A percentile compares a stretch with the other conserved stretches of the same genome.
Conservation (phyloP, 2,888 invertebrate genomes). For the Drosophila antonietae region DNA sequence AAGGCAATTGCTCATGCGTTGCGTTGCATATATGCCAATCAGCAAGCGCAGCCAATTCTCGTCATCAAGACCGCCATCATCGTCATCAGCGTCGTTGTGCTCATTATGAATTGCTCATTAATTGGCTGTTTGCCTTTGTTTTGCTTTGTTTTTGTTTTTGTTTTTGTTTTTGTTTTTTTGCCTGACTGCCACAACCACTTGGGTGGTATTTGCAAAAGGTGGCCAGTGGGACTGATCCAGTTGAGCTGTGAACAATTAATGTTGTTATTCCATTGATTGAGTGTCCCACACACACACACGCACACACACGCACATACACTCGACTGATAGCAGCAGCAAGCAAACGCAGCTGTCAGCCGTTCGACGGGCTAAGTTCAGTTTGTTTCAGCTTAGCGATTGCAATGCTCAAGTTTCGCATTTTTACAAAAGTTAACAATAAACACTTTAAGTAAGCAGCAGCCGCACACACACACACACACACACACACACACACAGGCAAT, state of each 20-base stretch:
- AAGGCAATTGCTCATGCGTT: constrained; percentile 7
- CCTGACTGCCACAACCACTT: constrained; percentile 40
- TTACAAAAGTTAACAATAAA: constrained; percentile 24
- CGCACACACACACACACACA: too few relatives aligned
- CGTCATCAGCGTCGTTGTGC: background rate
- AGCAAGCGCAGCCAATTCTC: constrained; percentile 13
- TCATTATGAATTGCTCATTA: constrained; percentile 29
- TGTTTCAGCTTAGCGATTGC: constrained; percentile 19
- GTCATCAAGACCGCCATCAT: constrained; percentile 8
- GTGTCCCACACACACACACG: constrained; percentile 3
- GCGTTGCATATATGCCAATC: constrained; percentile 19
- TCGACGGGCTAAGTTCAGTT: constrained; percentile 1
- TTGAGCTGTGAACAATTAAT: constrained; percentile 19
- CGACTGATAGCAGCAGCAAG: constrained; percentile 25
- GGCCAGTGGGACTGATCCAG: constrained; percentile 44
- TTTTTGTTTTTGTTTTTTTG: background rate
- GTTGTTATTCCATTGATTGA: constrained; percentile 21
- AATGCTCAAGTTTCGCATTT: constrained; percentile 22
- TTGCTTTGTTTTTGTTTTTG: background rate
- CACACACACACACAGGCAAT: background rate
- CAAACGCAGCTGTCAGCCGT: constrained; percentile 22
- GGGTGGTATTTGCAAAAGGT: constrained; percentile 54
- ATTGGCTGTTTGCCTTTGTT: constrained; percentile 43
- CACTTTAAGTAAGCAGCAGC: background rate
- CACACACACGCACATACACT: background rate